These are phyloP conservation scores for Catocala nupta DNA, from an alignment of 2,888 invertebrate species.

Conservation along the genomic window DNA sequence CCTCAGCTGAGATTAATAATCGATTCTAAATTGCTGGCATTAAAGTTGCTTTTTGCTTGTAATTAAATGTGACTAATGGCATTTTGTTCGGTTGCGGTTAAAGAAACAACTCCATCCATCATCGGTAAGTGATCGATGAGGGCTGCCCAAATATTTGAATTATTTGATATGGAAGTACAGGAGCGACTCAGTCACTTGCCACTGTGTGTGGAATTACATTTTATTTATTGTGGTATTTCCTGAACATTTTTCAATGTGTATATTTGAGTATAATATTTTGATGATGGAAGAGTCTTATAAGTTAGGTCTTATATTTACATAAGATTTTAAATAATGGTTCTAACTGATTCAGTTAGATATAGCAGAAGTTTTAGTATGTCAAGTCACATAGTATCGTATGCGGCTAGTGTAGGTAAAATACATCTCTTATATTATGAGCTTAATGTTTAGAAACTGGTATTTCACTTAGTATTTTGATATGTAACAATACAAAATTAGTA, in stretches of 20 bases:
- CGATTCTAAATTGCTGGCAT: not conserved
- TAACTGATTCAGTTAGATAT: not conserved
- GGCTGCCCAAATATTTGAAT: constrained; percentile 84
- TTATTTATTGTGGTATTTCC: constrained; percentile 41
- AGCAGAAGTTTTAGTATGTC: too few relatives aligned
- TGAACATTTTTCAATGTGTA: constrained; percentile 21
- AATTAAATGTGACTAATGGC: constrained; percentile 31
- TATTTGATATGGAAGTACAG: constrained; percentile 73
- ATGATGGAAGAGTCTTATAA: not conserved
- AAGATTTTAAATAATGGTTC: not conserved
- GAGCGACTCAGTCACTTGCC: constrained; percentile 62
- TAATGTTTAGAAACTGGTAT: too few relatives aligned
- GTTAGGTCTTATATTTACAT: not conserved
- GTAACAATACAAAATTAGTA: not conserved
- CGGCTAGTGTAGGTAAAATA: too few relatives aligned
- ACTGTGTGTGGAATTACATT: constrained; percentile 51
- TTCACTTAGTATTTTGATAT: too few relatives aligned
- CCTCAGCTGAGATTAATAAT: constrained; percentile 16
- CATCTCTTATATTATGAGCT: too few relatives aligned
- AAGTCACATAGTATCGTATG: too few relatives aligned
- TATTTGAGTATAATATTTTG: constrained; percentile 3
- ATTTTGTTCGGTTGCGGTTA: constrained; percentile 37
- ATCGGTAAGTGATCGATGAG: constrained; percentile 84
- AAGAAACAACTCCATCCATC: constrained; percentile 78
- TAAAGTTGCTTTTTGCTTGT: constrained; percentile 33